Conservation (phyloP, 2,797 vertebrate species). For the Ceryle rudis region DNA sequence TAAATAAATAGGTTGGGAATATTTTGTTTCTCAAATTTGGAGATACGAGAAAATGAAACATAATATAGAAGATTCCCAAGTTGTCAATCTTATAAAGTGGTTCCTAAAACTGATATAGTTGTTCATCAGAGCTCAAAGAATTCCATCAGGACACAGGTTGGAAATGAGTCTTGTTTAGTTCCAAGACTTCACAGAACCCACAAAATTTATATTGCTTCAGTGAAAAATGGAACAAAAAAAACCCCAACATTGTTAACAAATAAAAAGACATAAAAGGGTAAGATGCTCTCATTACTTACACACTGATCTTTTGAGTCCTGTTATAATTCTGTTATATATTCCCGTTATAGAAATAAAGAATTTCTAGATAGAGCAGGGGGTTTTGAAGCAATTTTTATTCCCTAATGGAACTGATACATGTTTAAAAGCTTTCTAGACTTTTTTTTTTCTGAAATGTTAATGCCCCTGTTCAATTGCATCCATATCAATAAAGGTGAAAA, state of each 20-base stretch:
- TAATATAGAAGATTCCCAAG: neutral
- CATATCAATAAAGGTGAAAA: neutral
- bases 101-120: neutral
- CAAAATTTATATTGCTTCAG: neutral
- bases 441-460: neutral
- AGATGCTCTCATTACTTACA: neutral
- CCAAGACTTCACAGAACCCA: neutral
- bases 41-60: neutral
- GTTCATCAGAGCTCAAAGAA: neutral
- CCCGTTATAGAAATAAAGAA: too few species aligned
- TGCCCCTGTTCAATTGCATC: neutral
- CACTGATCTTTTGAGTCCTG: neutral
- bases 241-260: neutral
- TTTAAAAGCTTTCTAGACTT: neutral
- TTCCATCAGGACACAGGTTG: accelerated
- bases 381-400: neutral
- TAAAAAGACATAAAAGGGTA: neutral
- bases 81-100: neutral
- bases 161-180: neutral
- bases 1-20: neutral
- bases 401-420: neutral
- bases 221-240: neutral
- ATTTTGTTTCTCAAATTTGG: neutral
- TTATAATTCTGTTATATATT: too few species aligned
- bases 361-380: accelerated